Conservation (phyloP, 1,140 invertebrate genomes). For the Halesus radiatus region DNA sequence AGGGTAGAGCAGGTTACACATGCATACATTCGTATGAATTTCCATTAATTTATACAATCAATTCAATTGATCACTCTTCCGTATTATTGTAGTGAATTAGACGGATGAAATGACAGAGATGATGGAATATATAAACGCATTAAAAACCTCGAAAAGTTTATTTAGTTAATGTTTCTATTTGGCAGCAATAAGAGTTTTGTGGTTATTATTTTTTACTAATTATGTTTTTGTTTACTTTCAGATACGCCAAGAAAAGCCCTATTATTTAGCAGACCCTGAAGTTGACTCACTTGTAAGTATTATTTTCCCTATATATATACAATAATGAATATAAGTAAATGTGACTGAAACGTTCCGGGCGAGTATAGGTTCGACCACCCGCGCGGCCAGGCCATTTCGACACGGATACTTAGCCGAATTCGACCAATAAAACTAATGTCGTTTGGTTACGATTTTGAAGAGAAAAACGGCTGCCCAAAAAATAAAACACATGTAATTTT, state of each 20-base stretch:
- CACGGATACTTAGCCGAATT: slow-evolving; percentile 72
- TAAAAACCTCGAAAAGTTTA: no score
- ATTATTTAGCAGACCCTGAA: slow-evolving; percentile 97
- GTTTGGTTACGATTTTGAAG: slow-evolving; percentile 56
- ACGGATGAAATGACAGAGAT: no score
- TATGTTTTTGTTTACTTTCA: slow-evolving; percentile 75
- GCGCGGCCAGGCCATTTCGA: slow-evolving; percentile 64
- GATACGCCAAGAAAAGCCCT: slow-evolving; percentile 98
- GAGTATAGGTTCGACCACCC: slow-evolving; percentile 66
- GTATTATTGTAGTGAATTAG: no score
- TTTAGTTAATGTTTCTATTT: no score
- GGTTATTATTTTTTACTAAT: neutral
- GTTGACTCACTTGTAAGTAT: slow-evolving; percentile 97
- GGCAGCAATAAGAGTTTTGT: no score
- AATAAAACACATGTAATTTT: slow-evolving; percentile 37
- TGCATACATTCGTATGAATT: no score
- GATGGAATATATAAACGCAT: no score
- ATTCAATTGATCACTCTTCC: no score
- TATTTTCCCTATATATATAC: slow-evolving; percentile 28
- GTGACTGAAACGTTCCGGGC: slow-evolving; percentile 37
- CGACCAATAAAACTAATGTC: slow-evolving; percentile 71
- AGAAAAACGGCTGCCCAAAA: slow-evolving; percentile 43
- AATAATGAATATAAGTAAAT: slow-evolving; percentile 48
- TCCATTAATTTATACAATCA: no score
- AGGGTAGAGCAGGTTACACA: no score